Base-by-base conservation (phyloP, 37 sponge, comb jelly and placozoan species). In the Axinella damicornis region DNA sequence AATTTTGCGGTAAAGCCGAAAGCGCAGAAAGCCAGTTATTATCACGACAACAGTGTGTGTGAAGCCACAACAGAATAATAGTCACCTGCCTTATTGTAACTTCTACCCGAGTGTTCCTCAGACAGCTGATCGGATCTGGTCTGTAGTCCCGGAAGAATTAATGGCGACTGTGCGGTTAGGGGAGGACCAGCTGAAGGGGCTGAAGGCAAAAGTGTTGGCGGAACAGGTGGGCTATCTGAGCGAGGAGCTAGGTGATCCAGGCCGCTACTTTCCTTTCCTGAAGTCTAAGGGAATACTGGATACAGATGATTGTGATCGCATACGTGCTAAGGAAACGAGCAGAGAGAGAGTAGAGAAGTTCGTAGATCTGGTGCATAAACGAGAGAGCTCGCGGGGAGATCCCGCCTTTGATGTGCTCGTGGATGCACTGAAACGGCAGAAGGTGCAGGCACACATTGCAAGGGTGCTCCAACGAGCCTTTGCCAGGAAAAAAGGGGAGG, bases 361-460 rank as follows among this genome's bases (percentile, higher is more conserved):
- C 28, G 25, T 89, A 13, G 65, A 78, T 0, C 5, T 65, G 2
- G 17, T 90, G 25, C 35, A 30, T 15, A 30, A 24, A 9, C 46
- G 85, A 11, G 31, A 59, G 36, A 56, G 65, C 11, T n/a, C 28
- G 25, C 30, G 65, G 21, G 67, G 61, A 6, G 85, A 73, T 24
- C 81, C 79, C 37, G 65, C 85, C 0, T 73, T 83, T 28, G 91
- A 90, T 38, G 81, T 85, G 24, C 68, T 93, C 33, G 68, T 85
- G 18, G 78, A 81, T 1, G 93, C 81, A 4, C 66, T 93, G 22
- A 85, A 74, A 18, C 56, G 68, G 30, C 80, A 88, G 67, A 58
- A 79, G 55, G 89, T 85, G 39, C 93, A 93, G 30, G 77, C 77
- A 1, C 93, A 93, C 74, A 82, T 93, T 18, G 85, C 85, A 15